Conservation (phyloP, 2,113 vertebrate species). For the Rallus limicola region DNA sequence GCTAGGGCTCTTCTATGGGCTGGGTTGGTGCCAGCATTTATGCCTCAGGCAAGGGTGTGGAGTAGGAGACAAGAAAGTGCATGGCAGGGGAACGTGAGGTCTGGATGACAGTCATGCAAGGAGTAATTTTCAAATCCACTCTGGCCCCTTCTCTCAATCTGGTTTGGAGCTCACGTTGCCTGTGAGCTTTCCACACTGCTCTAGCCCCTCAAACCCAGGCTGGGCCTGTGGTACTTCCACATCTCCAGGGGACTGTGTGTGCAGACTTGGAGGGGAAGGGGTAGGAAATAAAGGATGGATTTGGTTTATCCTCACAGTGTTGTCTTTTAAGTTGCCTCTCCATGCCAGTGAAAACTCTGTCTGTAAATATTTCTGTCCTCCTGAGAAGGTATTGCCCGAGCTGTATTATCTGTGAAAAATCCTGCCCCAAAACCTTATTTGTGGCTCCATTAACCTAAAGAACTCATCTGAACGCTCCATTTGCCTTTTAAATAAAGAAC, state of each 20-base stretch:
- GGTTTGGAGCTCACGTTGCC: background rate
- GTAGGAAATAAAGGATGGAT: background rate
- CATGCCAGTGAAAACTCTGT: background rate
- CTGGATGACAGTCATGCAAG: background rate
- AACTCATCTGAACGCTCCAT: slow-evolving; percentile 42
- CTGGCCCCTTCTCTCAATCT: background rate
- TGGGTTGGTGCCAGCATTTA: background rate
- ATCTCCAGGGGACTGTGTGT: too few species aligned
- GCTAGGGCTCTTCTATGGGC: background rate
- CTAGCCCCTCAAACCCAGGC: background rate
- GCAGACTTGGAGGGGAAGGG: too few species aligned
- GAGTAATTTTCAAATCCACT: background rate
- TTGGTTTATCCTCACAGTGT: background rate
- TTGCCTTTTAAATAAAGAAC: slow-evolving; percentile 70
- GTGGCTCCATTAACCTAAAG: slow-evolving; percentile 64
- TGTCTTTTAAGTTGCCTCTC: background rate
- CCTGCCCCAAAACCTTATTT: slow-evolving; percentile 33
- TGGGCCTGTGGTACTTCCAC: background rate
- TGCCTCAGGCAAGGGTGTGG: background rate
- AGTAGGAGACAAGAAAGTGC: background rate
- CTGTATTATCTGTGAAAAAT: slow-evolving; percentile 58
- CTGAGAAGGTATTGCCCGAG: background rate
- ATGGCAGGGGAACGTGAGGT: fast-evolving
- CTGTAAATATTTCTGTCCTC: slow-evolving; percentile 45
- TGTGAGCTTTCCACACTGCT: background rate